These are phyloP conservation scores for Steinernema hermaphroditum DNA, from an alignment of 2,888 invertebrate species.

Conservation along the genomic window DNA sequence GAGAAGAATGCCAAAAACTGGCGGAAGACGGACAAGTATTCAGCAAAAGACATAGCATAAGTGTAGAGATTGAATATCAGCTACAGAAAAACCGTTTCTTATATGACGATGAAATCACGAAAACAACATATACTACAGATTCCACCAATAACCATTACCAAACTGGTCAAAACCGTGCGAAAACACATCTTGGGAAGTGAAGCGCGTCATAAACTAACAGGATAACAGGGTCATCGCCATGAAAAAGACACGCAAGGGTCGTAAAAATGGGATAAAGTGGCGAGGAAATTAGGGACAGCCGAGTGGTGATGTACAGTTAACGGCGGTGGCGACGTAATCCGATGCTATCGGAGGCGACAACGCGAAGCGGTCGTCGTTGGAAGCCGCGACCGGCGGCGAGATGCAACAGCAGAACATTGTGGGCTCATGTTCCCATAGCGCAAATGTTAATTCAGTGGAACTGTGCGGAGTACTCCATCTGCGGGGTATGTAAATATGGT, in stretches of 20 bases:
- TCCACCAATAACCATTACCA: neutral
- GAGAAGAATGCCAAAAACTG: too few species aligned
- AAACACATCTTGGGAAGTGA: neutral
- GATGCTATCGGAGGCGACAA: conserved; percentile 25
- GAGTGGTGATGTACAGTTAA: conserved; percentile 12
- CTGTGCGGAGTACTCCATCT: neutral
- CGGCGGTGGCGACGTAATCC: conserved; percentile 16
- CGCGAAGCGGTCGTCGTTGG: neutral
- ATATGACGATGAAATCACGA: neutral
- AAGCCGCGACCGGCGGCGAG: neutral
- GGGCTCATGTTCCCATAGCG: conserved; percentile 15
- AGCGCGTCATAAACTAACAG: conserved; percentile 14
- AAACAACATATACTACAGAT: neutral
- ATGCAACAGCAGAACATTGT: neutral
- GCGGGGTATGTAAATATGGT: neutral
- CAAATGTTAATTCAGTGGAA: conserved; percentile 20
- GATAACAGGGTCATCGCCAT: conserved; percentile 27
- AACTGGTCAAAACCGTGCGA: neutral
- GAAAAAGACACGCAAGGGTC: conserved; percentile 3
- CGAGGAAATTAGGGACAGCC: neutral
- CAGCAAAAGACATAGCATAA: too few species aligned
- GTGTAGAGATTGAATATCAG: too few species aligned
- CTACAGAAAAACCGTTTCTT: too few species aligned
- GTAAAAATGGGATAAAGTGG: neutral
- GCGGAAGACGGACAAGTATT: too few species aligned